These are phyloP conservation scores for Motacilla tschutschensis DNA, from an alignment of 2,113 vertebrate species.

Conservation along the genomic window DNA sequence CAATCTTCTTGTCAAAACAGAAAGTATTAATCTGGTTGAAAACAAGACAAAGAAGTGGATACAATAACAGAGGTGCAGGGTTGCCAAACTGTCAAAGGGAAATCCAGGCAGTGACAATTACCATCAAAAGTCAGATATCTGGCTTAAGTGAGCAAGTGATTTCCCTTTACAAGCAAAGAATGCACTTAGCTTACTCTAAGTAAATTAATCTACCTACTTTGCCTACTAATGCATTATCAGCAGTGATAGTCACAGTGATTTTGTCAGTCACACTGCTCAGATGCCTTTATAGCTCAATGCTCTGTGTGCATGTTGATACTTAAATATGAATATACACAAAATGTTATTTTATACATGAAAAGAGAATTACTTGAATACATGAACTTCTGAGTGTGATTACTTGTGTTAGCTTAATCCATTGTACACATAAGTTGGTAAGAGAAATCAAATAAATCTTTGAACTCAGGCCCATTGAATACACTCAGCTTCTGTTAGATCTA, in stretches of 20 bases:
- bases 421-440: background rate
- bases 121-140: conserved; percentile 91
- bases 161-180: conserved; percentile 90
- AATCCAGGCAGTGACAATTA: conserved; percentile 85
- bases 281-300: conserved; percentile 69
- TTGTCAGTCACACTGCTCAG: conserved; percentile 53
- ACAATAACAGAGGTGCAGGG: conserved; percentile 79
- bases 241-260: conserved; percentile 72
- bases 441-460: conserved; percentile 19
- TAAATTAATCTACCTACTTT: conserved; percentile 91
- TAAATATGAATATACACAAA: background rate
- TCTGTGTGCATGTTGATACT: conserved; percentile 5
- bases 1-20: conserved; percentile 86
- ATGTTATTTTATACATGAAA: background rate
- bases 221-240: conserved; percentile 83
- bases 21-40: conserved; percentile 86
- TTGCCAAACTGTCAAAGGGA: conserved; percentile 85
- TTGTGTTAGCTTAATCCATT: background rate
- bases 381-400: background rate
- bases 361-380: background rate
- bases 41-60: conserved; percentile 85
- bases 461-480: conserved; percentile 25
- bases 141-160: conserved; percentile 84
- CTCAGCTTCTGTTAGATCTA: conserved; percentile 16
- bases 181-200: conserved; percentile 90